These are phyloP conservation scores for Nycteola revayana DNA, from an alignment of 2,888 invertebrate genomes.

Conservation along the genomic window DNA sequence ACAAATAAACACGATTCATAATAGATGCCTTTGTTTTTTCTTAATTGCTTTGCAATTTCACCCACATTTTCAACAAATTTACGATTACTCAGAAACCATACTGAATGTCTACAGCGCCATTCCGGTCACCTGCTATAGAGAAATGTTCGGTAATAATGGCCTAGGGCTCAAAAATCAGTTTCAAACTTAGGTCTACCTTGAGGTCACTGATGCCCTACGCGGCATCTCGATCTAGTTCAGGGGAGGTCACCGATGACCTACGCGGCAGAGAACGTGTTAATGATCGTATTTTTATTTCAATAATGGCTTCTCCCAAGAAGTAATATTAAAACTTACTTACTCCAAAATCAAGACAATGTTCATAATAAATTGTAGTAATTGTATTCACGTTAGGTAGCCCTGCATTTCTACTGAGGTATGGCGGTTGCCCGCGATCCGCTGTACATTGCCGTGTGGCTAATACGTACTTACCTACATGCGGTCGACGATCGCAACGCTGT, in stretches of 20 bases:
- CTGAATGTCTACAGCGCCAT: too few species aligned
- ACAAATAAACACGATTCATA: background rate
- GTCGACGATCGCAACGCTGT: slow-evolving; percentile 22
- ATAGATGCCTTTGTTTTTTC: background rate
- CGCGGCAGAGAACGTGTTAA: slow-evolving; percentile 17
- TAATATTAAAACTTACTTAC: too few species aligned
- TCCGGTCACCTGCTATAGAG: too few species aligned
- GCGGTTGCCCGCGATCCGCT: slow-evolving; percentile 48
- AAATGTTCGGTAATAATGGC: slow-evolving; percentile 16
- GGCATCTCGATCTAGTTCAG: slow-evolving; percentile 12
- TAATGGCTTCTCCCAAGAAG: too few species aligned
- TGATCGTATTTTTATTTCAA: too few species aligned
- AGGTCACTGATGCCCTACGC: slow-evolving; percentile 20
- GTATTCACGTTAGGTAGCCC: slow-evolving; percentile 36
- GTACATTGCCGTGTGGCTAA: slow-evolving; percentile 58
- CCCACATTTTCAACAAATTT: slow-evolving; percentile 9
- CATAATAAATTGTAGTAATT: too few species aligned
- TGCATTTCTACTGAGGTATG: slow-evolving; percentile 40
- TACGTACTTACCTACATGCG: slow-evolving; percentile 57
- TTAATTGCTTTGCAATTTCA: background rate
- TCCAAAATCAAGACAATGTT: too few species aligned
- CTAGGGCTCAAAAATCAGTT: slow-evolving; percentile 20
- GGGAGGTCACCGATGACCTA: slow-evolving; percentile 17
- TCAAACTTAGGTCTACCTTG: slow-evolving; percentile 13
- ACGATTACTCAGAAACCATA: slow-evolving; percentile 6